phyloP scores from a whole-genome alignment of 1,140 invertebrate species.

The Drosophila orosa region DNA sequence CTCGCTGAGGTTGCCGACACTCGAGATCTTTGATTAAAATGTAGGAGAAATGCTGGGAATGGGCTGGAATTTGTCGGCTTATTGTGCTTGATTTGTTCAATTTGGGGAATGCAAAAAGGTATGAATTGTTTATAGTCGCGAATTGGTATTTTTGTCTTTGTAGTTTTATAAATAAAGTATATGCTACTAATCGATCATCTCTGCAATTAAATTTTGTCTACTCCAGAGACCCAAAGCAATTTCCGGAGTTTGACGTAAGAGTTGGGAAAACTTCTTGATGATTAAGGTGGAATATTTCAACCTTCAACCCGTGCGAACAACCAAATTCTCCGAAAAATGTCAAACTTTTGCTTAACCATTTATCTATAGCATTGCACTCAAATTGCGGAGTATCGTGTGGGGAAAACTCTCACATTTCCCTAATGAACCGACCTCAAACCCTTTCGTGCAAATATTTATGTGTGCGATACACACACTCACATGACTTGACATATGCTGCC shows the following conservation, averaged over 20 bases:
- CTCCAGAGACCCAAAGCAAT: not conserved
- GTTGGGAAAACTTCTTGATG: constrained; percentile 2
- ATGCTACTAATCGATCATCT: not conserved
- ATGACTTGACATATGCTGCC: constrained; percentile 33
- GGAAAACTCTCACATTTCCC: constrained; percentile 11
- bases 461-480: constrained; percentile 11
- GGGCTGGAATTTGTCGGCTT: constrained; percentile 16
- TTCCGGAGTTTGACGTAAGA: constrained; percentile 11
- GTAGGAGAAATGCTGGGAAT: not conserved
- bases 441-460: constrained; percentile 42
- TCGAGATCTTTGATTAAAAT: constrained; percentile 35
- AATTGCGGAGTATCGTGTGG: constrained; percentile 4
- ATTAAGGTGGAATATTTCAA: constrained; percentile 2
- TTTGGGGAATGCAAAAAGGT: not conserved
- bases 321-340: constrained; percentile 33
- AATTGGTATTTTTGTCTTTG: not conserved
- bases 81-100: not conserved
- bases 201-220: not conserved
- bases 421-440: constrained; percentile 47
- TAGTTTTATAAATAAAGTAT: not conserved
- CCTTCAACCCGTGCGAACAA: not conserved
- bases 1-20: constrained; percentile 10
- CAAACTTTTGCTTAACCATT: constrained; percentile 37
- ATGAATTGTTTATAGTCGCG: not conserved
- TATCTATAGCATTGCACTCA: constrained; percentile 29